phyloP scores from a whole-genome alignment of 2,797 vertebrate genomes.

The Cynopterus sphinx region DNA sequence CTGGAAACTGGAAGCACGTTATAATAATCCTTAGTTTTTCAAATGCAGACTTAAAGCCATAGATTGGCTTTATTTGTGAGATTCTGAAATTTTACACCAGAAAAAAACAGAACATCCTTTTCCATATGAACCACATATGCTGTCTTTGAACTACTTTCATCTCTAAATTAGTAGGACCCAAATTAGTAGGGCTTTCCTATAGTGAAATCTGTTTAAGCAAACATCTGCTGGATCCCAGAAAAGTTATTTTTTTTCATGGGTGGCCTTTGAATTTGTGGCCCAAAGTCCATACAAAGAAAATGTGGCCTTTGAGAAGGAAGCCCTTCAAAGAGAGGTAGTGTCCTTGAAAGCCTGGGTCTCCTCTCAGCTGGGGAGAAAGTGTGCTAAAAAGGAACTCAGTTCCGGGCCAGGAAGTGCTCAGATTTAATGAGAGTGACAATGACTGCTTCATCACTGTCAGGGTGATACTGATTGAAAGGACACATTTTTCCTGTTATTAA shows the following conservation, averaged over 20 bases:
- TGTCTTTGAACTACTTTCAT: conserved; percentile 70
- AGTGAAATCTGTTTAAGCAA: conserved; percentile 71
- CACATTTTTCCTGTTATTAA: conserved; percentile 73
- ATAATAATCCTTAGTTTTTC: conserved; percentile 10
- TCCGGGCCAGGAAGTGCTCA: conserved; percentile 16
- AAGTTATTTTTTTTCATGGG: conserved; percentile 51
- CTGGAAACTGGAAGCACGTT: background rate
- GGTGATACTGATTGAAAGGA: conserved; percentile 55
- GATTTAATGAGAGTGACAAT: conserved; percentile 55
- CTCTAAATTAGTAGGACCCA: conserved; percentile 66
- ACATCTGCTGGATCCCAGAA: conserved; percentile 66
- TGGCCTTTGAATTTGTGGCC: conserved; percentile 67
- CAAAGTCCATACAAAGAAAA: conserved; percentile 63
- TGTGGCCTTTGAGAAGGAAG: conserved; percentile 9
- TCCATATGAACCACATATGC: conserved; percentile 65
- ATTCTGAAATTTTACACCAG: conserved; percentile 47
- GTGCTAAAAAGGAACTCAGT: background rate
- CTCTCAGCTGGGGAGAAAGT: background rate
- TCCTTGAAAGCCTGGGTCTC: conserved; percentile 30
- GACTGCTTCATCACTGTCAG: conserved; percentile 60
- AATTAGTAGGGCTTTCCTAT: conserved; percentile 76
- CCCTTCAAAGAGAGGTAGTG: conserved; percentile 25
- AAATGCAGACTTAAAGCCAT: conserved; percentile 5
- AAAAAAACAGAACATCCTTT: conserved; percentile 59
- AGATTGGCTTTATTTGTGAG: conserved; percentile 64